phyloP scores from a whole-genome alignment of 2,113 vertebrate genomes.

The Heliornis fulica region DNA sequence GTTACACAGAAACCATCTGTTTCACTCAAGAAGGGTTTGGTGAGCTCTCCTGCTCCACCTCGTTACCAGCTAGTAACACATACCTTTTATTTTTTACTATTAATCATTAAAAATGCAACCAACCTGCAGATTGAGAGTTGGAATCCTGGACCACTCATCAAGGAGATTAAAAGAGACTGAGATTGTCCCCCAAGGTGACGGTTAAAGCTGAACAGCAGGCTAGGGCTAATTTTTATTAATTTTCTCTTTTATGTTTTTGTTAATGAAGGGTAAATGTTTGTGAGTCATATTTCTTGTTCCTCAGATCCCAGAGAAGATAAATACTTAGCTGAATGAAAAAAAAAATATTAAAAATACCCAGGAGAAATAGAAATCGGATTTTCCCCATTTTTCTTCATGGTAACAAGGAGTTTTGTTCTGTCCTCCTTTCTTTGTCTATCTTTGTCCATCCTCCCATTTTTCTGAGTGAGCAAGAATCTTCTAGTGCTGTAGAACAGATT shows the following conservation, averaged over 20 bases:
- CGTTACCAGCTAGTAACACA: not conserved
- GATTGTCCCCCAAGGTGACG: not conserved
- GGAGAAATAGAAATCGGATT: not conserved
- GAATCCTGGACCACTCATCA: not conserved
- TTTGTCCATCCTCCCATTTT: not conserved
- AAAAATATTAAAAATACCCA: not conserved
- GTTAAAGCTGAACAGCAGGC: slow-evolving; percentile 17
- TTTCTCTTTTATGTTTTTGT: slow-evolving; percentile 48
- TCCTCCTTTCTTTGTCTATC: not conserved
- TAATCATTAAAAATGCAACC: not conserved
- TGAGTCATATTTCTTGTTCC: slow-evolving; percentile 25
- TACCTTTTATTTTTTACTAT: not conserved
- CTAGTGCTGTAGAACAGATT: not conserved
- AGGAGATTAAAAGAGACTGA: not conserved
- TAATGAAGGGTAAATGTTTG: slow-evolving; percentile 47
- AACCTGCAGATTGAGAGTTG: not conserved
- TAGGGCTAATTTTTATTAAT: slow-evolving; percentile 38
- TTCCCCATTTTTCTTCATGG: slow-evolving; percentile 3
- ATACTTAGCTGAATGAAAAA: not conserved
- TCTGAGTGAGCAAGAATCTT: not conserved
- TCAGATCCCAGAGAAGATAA: slow-evolving; percentile 20
- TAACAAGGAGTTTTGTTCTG: not conserved
- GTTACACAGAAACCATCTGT: not conserved
- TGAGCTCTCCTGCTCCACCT: not conserved
- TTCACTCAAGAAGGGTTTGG: not conserved